Conservation (phyloP, 2,113 vertebrate genomes). For the Myrmecophaga tridactyla region DNA sequence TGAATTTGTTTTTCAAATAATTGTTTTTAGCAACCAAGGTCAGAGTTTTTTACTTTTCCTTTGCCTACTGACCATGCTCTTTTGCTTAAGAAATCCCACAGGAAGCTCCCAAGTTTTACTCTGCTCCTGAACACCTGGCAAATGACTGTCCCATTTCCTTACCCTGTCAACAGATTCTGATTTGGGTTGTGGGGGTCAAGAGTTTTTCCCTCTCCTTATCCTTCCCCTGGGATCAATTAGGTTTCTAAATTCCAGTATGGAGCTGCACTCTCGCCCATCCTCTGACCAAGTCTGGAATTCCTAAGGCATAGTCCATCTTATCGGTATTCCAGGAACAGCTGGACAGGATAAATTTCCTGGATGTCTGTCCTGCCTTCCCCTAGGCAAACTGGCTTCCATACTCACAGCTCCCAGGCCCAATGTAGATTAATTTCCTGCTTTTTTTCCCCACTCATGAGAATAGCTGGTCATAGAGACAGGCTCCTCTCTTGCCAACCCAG, state of each 20-base stretch:
- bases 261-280: neutral
- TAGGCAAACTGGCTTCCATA: neutral
- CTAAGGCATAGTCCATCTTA: neutral
- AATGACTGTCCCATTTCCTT: constrained; percentile 31
- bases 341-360: neutral
- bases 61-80: constrained; percentile 6
- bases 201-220: neutral
- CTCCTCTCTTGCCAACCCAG: neutral
- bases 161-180: neutral
- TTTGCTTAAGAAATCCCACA: constrained; percentile 46
- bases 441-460: constrained; percentile 12
- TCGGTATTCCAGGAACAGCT: neutral
- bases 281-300: constrained; percentile 48
- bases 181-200: neutral
- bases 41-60: constrained; percentile 37
- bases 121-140: constrained; percentile 7
- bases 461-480: neutral
- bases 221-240: neutral
- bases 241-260: constrained; percentile 43
- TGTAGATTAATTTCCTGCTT: constrained; percentile 26
- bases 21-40: constrained; percentile 48
- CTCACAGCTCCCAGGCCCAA: neutral
- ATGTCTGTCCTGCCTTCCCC: constrained; percentile 2
- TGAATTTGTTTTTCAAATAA: constrained; percentile 58
- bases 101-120: constrained; percentile 40